Evolutionary conservation across 2,888 invertebrate genomes (phyloP).

Genomic region (Cosmia pyralina): DNA sequence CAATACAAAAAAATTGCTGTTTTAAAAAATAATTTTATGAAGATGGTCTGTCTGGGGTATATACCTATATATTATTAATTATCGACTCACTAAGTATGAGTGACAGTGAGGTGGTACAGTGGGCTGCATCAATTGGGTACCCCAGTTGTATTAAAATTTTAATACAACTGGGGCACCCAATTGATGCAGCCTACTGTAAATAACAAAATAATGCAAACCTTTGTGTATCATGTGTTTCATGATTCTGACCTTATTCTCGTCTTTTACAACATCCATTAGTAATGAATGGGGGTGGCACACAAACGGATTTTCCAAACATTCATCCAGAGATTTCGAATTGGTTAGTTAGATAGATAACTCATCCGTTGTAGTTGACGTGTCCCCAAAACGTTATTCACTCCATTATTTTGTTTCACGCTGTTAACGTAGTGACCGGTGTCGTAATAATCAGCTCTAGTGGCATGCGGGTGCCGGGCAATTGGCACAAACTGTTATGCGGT

Average conservation of each 20-base stretch:
- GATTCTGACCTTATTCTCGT: constrained; percentile 11
- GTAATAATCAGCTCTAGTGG: constrained; percentile 68
- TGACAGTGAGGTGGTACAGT: neutral
- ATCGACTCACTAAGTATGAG: constrained; percentile 14
- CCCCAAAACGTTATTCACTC: constrained; percentile 39
- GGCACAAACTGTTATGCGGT: constrained; percentile 73
- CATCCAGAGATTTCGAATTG: constrained; percentile 3
- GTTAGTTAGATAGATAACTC: constrained; percentile 32
- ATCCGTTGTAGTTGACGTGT: constrained; percentile 41
- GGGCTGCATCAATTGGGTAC: too few species aligned
- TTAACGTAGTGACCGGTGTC: constrained; percentile 60
- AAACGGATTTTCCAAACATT: neutral
- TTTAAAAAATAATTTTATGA: neutral
- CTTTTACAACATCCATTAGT: neutral
- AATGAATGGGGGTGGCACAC: neutral
- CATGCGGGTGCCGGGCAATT: constrained; percentile 71
- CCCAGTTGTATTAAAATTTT: too few species aligned
- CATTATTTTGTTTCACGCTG: constrained; percentile 50
- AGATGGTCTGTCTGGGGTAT: neutral
- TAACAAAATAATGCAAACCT: constrained; percentile 11
- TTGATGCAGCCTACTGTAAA: too few species aligned
- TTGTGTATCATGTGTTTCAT: neutral
- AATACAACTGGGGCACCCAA: too few species aligned
- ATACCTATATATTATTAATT: neutral
- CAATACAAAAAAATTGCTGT: neutral